Evolutionary conservation across 2,113 vertebrate species (phyloP), one percentile per base, ranked within the genome.

Genomic region (Perca schrenkii): DNA sequence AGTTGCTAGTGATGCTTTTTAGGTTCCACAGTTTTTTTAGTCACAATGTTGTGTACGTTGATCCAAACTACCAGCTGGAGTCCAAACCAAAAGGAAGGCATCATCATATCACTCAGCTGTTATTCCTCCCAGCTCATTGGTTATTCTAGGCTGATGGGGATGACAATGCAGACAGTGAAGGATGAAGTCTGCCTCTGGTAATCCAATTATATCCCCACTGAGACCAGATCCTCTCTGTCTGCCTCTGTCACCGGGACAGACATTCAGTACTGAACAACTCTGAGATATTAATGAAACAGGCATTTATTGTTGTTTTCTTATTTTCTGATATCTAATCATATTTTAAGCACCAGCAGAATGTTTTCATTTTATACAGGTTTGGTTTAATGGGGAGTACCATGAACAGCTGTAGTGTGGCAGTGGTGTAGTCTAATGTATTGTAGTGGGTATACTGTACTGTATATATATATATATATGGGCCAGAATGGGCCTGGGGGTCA

Each of bases 141-240:
- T 63, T 36, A 47, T 54, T 28, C 4, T 13, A 68, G 77, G 43
- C 67, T 75, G 75, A 79, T 40, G 74, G 6, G 12, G 15, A 77
- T 13, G 79, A 54, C 62, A 15, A 57, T 68, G 69, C 0, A 13
- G 69, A 25, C 61, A 60, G 31, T 73, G 83, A 64, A 81, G 83
- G 82, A 79, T 79, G 76, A 88, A 79, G 47, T 4, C 80, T 69
- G 73, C 31, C 63, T 17, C 74, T 36, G 76, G 10, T 87, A 69
- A 89, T 89, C 75, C 74, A 84, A 57, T 87, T 80, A 89, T 19
- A 70, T 47, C 28, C 10, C 43, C 78, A 50, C 56, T 60, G 63
- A 82, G 36, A 70, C 40, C 73, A 68, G 63, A 66, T 31, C 47
- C 21, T 12, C 68, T 85, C 65, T 8, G 4, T 12, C 40, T 19